phyloP scores from a whole-genome alignment of 2,113 vertebrate genomes.

The Melozone crissalis region DNA sequence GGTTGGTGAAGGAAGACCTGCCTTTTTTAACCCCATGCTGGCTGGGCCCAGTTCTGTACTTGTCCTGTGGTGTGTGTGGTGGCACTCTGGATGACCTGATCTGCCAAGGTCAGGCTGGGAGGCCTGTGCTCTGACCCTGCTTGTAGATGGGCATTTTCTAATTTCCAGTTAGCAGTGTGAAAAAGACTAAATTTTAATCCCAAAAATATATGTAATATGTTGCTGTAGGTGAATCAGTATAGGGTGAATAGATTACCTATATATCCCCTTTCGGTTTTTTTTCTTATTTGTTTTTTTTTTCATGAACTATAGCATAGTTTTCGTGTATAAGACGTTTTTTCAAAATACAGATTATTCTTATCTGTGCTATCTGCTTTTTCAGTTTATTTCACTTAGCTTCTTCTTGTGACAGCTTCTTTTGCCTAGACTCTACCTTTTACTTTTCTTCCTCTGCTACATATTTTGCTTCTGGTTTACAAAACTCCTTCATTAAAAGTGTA shows the following conservation, averaged over 20 bases:
- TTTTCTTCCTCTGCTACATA: background rate
- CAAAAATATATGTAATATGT: background rate
- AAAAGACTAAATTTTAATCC: background rate
- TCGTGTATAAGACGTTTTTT: rapidly evolving
- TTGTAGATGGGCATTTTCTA: background rate
- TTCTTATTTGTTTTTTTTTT: background rate
- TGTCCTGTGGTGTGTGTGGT: background rate
- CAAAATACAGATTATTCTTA: background rate
- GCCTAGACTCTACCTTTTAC: background rate
- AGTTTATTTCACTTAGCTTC: background rate
- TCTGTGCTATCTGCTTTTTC: background rate
- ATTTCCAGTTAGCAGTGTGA: background rate
- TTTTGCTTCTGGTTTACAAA: background rate
- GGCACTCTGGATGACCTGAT: background rate
- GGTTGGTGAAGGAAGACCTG: background rate
- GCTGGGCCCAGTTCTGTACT: background rate
- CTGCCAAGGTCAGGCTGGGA: background rate
- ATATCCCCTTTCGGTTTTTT: too few relatives aligned
- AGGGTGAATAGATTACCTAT: background rate
- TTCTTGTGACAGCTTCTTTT: background rate
- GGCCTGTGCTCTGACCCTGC: background rate
- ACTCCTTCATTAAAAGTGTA: background rate
- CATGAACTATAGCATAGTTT: rapidly evolving
- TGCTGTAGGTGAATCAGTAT: background rate
- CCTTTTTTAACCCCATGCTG: background rate